These are phyloP conservation scores for Ornithoptera alexandrae DNA, from an alignment of 2,888 invertebrate genomes.

Conservation along the genomic window DNA sequence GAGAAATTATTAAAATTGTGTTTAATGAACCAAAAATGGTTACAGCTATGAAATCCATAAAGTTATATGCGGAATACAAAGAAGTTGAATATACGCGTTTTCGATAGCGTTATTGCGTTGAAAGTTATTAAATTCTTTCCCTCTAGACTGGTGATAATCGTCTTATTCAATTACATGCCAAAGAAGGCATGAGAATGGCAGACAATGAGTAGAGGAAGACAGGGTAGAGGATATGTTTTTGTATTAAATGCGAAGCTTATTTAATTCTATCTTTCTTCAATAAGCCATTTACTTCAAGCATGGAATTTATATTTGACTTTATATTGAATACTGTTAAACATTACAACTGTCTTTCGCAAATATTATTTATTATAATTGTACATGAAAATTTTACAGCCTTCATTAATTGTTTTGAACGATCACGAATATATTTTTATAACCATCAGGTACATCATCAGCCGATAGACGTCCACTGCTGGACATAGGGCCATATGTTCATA, in stretches of 20 bases:
- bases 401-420: too few species aligned
- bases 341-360: not conserved
- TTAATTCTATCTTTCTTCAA: slow-evolving; percentile 43
- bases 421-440: too few species aligned
- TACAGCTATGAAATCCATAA: slow-evolving; percentile 34
- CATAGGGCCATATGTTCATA: too few species aligned
- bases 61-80: slow-evolving; percentile 25
- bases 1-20: slow-evolving; percentile 63
- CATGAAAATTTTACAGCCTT: too few species aligned
- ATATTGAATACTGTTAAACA: not conserved
- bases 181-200: slow-evolving; percentile 68
- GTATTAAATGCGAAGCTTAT: slow-evolving; percentile 65
- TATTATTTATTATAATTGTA: too few species aligned
- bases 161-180: slow-evolving; percentile 73
- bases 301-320: not conserved
- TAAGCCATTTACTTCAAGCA: not conserved
- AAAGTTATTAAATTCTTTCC: slow-evolving; percentile 76
- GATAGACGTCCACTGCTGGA: too few species aligned
- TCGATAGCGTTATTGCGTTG: slow-evolving; percentile 55
- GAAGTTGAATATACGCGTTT: slow-evolving; percentile 44
- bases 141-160: slow-evolving; percentile 65
- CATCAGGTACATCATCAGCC: too few species aligned
- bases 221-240: slow-evolving; percentile 55
- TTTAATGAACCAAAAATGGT: slow-evolving; percentile 62
- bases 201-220: slow-evolving; percentile 57